Evolutionary conservation across 2,888 invertebrate genomes (phyloP).

Genomic region (Mythimna lalbum): DNA sequence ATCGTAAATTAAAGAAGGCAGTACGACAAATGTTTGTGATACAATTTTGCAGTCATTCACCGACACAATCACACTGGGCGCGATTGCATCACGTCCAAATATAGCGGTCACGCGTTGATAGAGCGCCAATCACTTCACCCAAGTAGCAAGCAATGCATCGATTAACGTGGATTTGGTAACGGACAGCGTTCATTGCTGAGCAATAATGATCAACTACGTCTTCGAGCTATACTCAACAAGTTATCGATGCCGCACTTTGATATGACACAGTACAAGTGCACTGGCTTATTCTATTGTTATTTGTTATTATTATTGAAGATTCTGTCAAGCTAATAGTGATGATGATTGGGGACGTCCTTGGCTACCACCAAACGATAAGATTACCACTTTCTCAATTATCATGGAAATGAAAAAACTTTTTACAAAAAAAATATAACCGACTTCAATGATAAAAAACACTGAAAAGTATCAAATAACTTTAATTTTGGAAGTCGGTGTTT

Average conservation of each 20-base stretch:
- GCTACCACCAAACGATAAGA: not conserved
- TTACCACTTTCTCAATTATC: not conserved
- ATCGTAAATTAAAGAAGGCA: conserved; percentile 30
- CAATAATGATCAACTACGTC: conserved; percentile 9
- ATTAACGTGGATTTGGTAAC: conserved; percentile 33
- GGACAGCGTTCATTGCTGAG: conserved; percentile 42
- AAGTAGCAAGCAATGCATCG: conserved; percentile 48
- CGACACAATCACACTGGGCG: conserved; percentile 66
- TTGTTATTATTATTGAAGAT: conserved; percentile 30
- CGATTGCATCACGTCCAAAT: conserved; percentile 80
- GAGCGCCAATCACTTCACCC: conserved; percentile 62
- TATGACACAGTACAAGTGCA: not conserved
- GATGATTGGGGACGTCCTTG: conserved; percentile 25
- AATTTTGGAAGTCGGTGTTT: too few relatives aligned
- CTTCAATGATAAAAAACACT: too few relatives aligned
- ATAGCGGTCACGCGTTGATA: conserved; percentile 70
- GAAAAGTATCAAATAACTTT: too few relatives aligned
- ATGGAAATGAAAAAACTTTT: not conserved
- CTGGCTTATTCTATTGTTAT: conserved; percentile 20
- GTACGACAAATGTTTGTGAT: conserved; percentile 65
- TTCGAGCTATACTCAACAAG: conserved; percentile 18
- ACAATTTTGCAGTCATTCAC: conserved; percentile 76
- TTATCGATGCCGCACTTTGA: conserved; percentile 30
- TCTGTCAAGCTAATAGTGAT: conserved; percentile 21
- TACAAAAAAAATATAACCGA: too few relatives aligned